Conservation (phyloP, 1,140 invertebrate genomes). For the Zaprionus gabonicus region DNA sequence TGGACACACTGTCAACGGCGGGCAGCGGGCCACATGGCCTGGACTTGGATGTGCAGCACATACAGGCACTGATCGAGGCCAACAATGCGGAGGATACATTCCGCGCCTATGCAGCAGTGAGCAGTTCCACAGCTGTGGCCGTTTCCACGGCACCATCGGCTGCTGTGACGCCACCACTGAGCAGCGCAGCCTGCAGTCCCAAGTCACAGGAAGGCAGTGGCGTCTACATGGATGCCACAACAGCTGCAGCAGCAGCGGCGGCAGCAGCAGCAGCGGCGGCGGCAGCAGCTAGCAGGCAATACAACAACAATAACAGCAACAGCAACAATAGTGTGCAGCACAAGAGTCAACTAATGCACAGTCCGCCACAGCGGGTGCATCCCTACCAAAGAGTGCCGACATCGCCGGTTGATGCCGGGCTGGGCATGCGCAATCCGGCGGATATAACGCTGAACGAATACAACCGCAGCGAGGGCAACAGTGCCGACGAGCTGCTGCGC, state of each 20-base stretch:
- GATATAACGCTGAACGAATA: conserved; percentile 83
- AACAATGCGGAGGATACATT: conserved; percentile 68
- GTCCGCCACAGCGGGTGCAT: conserved; percentile 75
- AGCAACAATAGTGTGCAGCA: conserved; percentile 37
- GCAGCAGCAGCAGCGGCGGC: conserved; percentile 20
- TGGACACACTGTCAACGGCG: conserved; percentile 58
- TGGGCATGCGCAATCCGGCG: conserved; percentile 73
- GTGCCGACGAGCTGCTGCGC: conserved; percentile 72
- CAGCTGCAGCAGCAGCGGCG: conserved; percentile 41
- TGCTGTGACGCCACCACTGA: conserved; percentile 67
- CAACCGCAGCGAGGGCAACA: conserved; percentile 71
- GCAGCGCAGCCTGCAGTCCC: conserved; percentile 56
- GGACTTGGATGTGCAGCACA: conserved; percentile 74
- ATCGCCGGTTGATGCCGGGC: conserved; percentile 48
- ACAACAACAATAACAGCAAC: conserved; percentile 34
- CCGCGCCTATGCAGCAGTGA: conserved; percentile 57
- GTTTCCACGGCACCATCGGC: conserved; percentile 45
- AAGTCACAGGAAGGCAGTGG: conserved; percentile 55
- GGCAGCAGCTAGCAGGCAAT: conserved; percentile 43
- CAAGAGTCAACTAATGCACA: conserved; percentile 58
- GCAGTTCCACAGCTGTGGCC: conserved; percentile 29
- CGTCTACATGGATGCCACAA: conserved; percentile 38
- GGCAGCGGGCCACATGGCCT: conserved; percentile 41
- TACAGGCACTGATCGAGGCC: conserved; percentile 74
- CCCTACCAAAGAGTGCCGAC: conserved; percentile 77